These are phyloP conservation scores for Drosophila jambulina DNA, from an alignment of 1,140 invertebrate species.

Conservation along the genomic window DNA sequence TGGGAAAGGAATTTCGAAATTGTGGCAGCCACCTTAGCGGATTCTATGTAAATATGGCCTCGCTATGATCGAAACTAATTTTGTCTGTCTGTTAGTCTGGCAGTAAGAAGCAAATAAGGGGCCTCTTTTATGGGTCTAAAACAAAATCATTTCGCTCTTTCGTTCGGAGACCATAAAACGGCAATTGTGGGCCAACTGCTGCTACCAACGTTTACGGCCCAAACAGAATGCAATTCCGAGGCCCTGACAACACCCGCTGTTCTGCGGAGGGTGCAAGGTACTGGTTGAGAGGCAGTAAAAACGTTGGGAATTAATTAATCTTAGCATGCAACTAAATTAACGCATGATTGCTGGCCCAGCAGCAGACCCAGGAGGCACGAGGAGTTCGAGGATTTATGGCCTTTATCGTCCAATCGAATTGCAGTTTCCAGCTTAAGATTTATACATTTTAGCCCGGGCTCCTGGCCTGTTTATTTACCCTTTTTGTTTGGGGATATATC, in stretches of 20 bases:
- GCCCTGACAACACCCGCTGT: conserved; percentile 75
- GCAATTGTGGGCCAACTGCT: conserved; percentile 33
- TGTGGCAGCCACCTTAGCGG: conserved; percentile 27
- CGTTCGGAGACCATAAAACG: conserved; percentile 44
- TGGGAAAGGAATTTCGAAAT: conserved; percentile 64
- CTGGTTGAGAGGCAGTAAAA: conserved; percentile 55
- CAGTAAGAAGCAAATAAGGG: conserved; percentile 6
- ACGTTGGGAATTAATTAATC: conserved; percentile 78
- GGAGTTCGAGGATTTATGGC: conserved; percentile 70
- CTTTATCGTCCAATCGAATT: conserved; percentile 78
- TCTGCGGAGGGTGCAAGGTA: conserved; percentile 4
- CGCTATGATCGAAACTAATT: conserved; percentile 47
- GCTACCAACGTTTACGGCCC: conserved; percentile 41
- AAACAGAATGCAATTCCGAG: conserved; percentile 26
- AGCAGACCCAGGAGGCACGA: conserved; percentile 43
- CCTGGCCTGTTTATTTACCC: conserved; percentile 7
- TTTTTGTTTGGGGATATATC: conserved; percentile 7
- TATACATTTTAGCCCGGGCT: conserved; percentile 57
- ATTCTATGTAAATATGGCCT: conserved; percentile 71
- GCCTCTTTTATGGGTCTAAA: conserved; percentile 48
- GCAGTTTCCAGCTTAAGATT: conserved; percentile 70
- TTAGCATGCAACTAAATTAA: conserved; percentile 81
- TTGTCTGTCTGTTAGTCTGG: neutral
- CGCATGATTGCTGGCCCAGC: conserved; percentile 72
- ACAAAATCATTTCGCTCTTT: conserved; percentile 49